Evolutionary conservation across 1,140 invertebrate genomes (phyloP), one percentile per base, ranked within the genome.

Genomic region (Drosophila sechellia): DNA sequence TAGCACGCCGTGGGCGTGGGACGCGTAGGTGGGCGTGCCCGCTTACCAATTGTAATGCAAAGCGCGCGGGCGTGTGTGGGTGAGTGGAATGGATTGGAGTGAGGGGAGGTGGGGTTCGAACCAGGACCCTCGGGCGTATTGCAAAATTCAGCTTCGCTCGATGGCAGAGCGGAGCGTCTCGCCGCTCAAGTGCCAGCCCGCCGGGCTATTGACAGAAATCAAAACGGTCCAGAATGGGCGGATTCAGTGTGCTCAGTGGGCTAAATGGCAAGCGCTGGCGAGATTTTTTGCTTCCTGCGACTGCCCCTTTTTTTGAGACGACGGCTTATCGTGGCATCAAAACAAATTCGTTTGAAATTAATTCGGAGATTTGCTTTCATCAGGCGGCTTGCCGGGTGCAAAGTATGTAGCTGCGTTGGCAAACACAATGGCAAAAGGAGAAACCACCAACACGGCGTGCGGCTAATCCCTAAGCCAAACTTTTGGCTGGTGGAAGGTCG

Each of bases 301-400:
- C 22, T 59, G 55, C 66, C 56, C 45, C 53, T 57, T 25, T 56
- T 61, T 61, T 59, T 58, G 60, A 54, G 48, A 37, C n/a, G 58
- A 57, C 25, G 75, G 89, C 89, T 91, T 91, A 91, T 91, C 89
- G 77, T 63, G 81, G 89, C 90, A 91, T 91, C 84, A 91, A 91
- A 91, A 91, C 85, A 91, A 91, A 91, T 91, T 91, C 89, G 84
- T 89, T 91, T 80, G 89, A 91, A 91, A 91, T 91, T 91, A 91
- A 91, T 91, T 74, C 89, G 71, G 79, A 91, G 89, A 91, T 91
- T 91, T 91, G 84, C 84, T 89, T 89, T 89, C 84, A 90, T 89
- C 89, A 89, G 85, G 76, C 79, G 68, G 76, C 79, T 77, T 72
- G 75, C 75, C 70, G 75, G 83, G 72, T 59, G 63, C 68, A 87